Evolutionary conservation across 2,113 vertebrate genomes (phyloP), one percentile per base, ranked within the genome.

Genomic region (Pongo pygmaeus): DNA sequence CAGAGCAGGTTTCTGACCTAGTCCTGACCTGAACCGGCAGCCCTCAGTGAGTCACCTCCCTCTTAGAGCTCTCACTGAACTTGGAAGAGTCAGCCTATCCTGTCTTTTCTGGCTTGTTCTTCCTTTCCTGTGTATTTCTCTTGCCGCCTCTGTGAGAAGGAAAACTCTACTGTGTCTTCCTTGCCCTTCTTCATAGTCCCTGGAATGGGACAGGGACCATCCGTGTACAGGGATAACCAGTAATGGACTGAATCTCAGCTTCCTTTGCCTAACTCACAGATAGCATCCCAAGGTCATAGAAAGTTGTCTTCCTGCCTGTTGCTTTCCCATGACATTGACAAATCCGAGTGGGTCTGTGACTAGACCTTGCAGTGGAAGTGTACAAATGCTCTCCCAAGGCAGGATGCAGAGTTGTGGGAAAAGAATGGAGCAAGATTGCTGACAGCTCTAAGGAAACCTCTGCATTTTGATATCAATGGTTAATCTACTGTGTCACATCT

Each of bases 401-500:
- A 1, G n/a, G 80, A 87, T 32, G 57, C 38, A 79, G 59, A 90
- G 52, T 38, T 78, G 14, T 59, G 52, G 85, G 25, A 5, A 46
- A 69, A 88, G 59, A 95, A 96, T 35, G 79, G 93, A 78, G 61
- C 55, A 85, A 86, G 74, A 91, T 1, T 89, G 92, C 89, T 93
- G 95, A 93, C 84, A 96, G 93, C 35, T 0, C 0, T 57, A 87
- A 32, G 72, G 91, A 74, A 81, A 97, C 89, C 40, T 94, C 96
- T 0, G 0, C 84, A 83, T 98, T 98, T 98, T 20, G 85, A 95
- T 97, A 97, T 96, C 98, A 97, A 87, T 57, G 95, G 97, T 97
- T 98, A 98, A 98, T 98, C 97, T 98, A 98, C 97, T 98, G 96
- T 98, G 97, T 97, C 97, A 95, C 78, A 97, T 98, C 98, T 98